Evolutionary conservation across 2,797 vertebrate genomes (phyloP).

Genomic region (Ibycter americanus): DNA sequence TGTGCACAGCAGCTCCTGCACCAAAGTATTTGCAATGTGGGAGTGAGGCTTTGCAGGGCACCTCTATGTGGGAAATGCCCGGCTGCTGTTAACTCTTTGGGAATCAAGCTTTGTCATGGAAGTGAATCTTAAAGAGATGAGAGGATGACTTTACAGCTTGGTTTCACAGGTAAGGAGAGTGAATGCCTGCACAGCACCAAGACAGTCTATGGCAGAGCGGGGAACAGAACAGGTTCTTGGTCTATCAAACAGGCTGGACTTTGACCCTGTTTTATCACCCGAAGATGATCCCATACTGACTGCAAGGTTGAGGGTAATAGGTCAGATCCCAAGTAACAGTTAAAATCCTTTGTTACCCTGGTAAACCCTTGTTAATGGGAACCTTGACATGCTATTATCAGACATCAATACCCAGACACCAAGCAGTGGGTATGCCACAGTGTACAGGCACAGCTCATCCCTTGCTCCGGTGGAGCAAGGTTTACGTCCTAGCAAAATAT

Average conservation of each 20-base stretch:
- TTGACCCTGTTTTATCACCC: not conserved
- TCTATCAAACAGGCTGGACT: not conserved
- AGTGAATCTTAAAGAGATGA: not conserved
- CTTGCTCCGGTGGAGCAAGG: not conserved
- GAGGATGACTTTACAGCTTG: not conserved
- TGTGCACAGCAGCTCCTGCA: not conserved
- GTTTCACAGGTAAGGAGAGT: not conserved
- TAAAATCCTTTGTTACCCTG: not conserved
- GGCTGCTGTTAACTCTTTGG: not conserved
- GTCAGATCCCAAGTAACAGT: not conserved
- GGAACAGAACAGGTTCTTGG: not conserved
- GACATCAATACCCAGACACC: too few species aligned
- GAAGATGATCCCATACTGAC: not conserved
- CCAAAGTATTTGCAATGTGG: not conserved
- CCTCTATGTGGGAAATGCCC: not conserved
- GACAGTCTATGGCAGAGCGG: not conserved
- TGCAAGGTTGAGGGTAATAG: too few species aligned
- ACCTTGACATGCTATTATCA: not conserved
- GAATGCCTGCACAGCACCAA: not conserved
- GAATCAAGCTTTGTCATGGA: not conserved
- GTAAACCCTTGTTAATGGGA: not conserved
- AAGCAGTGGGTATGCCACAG: too few species aligned
- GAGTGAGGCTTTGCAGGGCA: not conserved
- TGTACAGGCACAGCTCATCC: not conserved
- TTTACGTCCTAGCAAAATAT: not conserved